Base-by-base conservation (phyloP, 2,113 vertebrate genomes). In the Pterocles burchelli region DNA sequence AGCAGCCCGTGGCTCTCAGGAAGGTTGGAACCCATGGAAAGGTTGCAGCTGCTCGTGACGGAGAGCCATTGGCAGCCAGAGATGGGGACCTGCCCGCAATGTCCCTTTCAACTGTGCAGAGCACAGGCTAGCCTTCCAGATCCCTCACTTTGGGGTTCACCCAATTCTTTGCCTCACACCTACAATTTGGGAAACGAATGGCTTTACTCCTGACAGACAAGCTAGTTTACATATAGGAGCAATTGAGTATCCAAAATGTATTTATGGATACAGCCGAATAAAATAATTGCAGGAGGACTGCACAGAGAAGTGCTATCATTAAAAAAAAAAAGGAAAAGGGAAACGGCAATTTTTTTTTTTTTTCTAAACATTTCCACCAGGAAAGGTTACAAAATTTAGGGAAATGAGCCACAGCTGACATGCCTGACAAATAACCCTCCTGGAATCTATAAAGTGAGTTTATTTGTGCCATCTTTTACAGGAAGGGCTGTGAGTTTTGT, bases 401-500 rank as follows among this genome's bases (percentile, higher is more conserved):
- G 79, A 95, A 93, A 95, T 94, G 90, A 94, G 77, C 51, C 3
- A 1, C 85, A 96, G 91, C 84, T 96, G 96, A 96, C 73, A 80
- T 67, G 74, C 85, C 77, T 86, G 92, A 96, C 43, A 96, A 94
- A 89, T 68, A 89, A 70, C 85, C 88, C 93, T 95, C 73, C 34
- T 5, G 61, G 79, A 91, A 95, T 94, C 63, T 63, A 38, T 89
- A 88, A 89, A 92, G 80, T 75, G 85, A 96, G 72, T 68, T 90
- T 94, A 83, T 95, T 86, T 91, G 81, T 95, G 95, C 86, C 88
- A 85, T 95, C 85, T 93, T 92, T 95, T 93, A 74, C 88, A 92
- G 83, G 89, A 95, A 94, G 80, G 75, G 68, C 81, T 90, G 84
- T 61, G 88, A 92, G 89, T 58, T 95, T 57, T 85, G 89, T 41